Evolutionary conservation across 1,140 invertebrate genomes (phyloP).

Genomic region (Macrobrachium nipponense): DNA sequence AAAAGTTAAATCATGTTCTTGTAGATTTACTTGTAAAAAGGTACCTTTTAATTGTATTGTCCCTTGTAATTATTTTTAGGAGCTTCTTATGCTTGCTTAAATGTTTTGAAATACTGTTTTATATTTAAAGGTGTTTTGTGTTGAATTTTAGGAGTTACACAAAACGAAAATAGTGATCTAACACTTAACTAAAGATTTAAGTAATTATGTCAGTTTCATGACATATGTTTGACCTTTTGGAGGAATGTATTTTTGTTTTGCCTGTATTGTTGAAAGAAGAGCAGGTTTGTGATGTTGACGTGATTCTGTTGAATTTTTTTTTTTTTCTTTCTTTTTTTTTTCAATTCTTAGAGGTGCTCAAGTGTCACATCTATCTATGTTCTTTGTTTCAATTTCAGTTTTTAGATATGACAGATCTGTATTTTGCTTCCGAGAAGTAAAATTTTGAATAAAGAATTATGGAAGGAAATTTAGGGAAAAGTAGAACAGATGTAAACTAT

Average conservation of each 20-base stretch:
- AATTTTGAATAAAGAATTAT: background rate
- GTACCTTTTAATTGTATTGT: slow-evolving; percentile 58
- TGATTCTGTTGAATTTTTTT: background rate
- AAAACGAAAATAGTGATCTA: slow-evolving; percentile 44
- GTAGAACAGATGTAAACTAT: no score
- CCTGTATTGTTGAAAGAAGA: slow-evolving; percentile 16
- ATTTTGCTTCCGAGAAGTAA: slow-evolving; percentile 41
- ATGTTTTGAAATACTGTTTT: slow-evolving; percentile 49
- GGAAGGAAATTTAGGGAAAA: no score
- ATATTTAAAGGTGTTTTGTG: slow-evolving; percentile 41
- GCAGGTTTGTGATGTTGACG: background rate
- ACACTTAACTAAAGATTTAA: slow-evolving; percentile 51
- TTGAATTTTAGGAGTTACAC: slow-evolving; percentile 28
- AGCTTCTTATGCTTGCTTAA: slow-evolving; percentile 55
- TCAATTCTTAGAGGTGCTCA: slow-evolving; percentile 51
- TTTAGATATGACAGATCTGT: slow-evolving; percentile 35
- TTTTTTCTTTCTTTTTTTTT: background rate
- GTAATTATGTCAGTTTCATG: slow-evolving; percentile 45
- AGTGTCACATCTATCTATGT: slow-evolving; percentile 54
- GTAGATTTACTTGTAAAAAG: slow-evolving; percentile 51
- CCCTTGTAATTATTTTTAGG: slow-evolving; percentile 57
- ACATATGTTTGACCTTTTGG: background rate
- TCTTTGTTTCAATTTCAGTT: slow-evolving; percentile 44
- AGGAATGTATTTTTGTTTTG: slow-evolving; percentile 3
- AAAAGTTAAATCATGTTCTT: slow-evolving; percentile 43